Evolutionary conservation across 2,797 vertebrate genomes (phyloP), one percentile per base, ranked within the genome.

Genomic region (Morus bassanus): DNA sequence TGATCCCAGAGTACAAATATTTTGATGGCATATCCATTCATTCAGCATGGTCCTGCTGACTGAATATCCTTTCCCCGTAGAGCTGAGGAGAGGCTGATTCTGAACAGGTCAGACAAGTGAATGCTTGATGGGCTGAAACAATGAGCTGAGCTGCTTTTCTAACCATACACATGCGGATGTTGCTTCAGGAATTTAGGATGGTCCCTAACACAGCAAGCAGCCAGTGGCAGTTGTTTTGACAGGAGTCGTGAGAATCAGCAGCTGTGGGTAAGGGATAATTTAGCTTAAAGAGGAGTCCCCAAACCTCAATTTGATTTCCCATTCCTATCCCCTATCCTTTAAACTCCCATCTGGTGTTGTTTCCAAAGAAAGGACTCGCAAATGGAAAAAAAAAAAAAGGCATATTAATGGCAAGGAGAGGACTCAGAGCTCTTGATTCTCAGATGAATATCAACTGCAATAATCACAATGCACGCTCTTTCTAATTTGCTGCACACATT

Each of bases 141-240:
- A 56, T 39, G 21, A 48, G 9, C 11, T 56, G 33, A 75, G 10
- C 5, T 77, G 5, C 15, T 37, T 2, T 33, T 60, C 9, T 15
- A 14, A 2, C 16, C 6, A 5, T 43, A 3, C 7, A n/a, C 5
- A 9, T 5, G 7, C 19, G 59, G 39, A 3, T 45, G 4, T 60
- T 76, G 24, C 16, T 39, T 7, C 3, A 33, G 51, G 39, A 51
- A 6, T 25, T 53, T 16, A 59, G 22, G 56, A 43, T 7, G 17
- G 15, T 11, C 46, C 18, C 6, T 16, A 67, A 46, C 27, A 39
- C 18, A 73, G 8, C 16, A 57, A 83, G 11, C 4, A 80, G 13
- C 2, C 18, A 46, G 1, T 1, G 31, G 3, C 2, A 23, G 7
- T 25, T 19, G 7, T 77, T 80, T 67, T 45, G 19, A 23, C 25